Conservation (phyloP, 2,797 vertebrate genomes). For the Cossypha polioptera region DNA sequence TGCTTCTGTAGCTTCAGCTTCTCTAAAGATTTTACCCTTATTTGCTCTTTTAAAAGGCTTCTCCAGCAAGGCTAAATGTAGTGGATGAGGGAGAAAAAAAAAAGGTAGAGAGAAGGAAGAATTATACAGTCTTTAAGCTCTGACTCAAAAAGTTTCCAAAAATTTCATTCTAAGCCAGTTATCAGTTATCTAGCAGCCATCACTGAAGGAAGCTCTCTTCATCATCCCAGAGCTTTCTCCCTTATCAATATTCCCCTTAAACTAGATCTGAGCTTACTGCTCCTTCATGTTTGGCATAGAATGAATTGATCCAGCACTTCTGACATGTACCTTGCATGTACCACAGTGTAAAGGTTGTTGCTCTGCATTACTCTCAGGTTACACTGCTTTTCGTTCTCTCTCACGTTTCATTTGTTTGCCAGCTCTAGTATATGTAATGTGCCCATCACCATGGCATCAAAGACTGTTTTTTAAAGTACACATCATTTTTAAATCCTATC, state of each 20-base stretch:
- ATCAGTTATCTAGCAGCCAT: not conserved
- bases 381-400: not conserved
- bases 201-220: not conserved
- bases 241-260: not conserved
- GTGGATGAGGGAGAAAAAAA: fast-evolving
- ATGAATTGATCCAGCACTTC: not conserved
- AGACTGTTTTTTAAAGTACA: conserved; percentile 45
- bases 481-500: conserved; percentile 63
- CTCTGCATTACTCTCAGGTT: conserved; percentile 10
- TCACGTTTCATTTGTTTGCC: conserved; percentile 3
- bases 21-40: not conserved
- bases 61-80: not conserved
- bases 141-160: not conserved
- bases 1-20: not conserved
- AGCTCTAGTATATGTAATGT: not conserved
- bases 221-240: not conserved
- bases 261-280: not conserved
- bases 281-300: not conserved
- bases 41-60: not conserved
- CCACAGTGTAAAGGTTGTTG: not conserved
- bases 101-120: not conserved
- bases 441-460: conserved; percentile 49
- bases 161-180: not conserved
- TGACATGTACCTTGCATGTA: not conserved
- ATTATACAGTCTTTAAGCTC: not conserved